Evolutionary conservation across 2,888 invertebrate genomes (phyloP).

Genomic region (Scelioninae gen. 2): DNA sequence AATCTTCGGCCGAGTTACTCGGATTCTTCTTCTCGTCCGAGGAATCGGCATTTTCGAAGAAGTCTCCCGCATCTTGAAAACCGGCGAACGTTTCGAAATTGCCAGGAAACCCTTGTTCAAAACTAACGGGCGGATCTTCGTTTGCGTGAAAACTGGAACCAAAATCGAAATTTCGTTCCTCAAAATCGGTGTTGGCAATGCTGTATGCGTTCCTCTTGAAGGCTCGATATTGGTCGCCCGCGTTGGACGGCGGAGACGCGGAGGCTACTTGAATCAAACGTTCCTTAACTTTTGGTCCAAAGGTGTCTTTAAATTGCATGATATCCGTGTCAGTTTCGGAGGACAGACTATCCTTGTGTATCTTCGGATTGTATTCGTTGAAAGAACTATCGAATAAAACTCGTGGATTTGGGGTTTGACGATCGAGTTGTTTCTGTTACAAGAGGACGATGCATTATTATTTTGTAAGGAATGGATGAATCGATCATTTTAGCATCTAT

Average conservation of each 20-base stretch:
- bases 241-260: conserved; percentile 16
- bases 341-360: conserved; percentile 8
- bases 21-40: conserved; percentile 45
- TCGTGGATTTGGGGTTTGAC: conserved; percentile 33
- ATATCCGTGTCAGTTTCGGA: conserved; percentile 14
- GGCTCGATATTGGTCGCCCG: conserved; percentile 36
- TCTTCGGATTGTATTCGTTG: conserved; percentile 20
- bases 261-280: conserved; percentile 24
- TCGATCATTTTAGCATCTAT: no score
- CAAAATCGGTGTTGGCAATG: conserved; percentile 25
- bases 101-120: conserved; percentile 34
- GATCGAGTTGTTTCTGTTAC: conserved; percentile 1
- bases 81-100: conserved; percentile 32
- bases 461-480: no score
- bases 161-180: conserved; percentile 43
- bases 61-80: conserved; percentile 26
- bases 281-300: conserved; percentile 46
- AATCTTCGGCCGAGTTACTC: conserved; percentile 32
- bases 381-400: conserved; percentile 39
- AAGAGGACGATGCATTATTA: no score
- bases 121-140: conserved; percentile 33
- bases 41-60: conserved; percentile 27
- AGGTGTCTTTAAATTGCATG: conserved; percentile 31
- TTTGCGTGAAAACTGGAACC: conserved; percentile 12
- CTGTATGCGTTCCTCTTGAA: conserved; percentile 48